Percentiles rank a stretch among this genome's conserved stretches.
Evolutionary conservation across 2,797 vertebrate genomes (phyloP).

Genomic region (Pteronotus mesoamericanus): DNA sequence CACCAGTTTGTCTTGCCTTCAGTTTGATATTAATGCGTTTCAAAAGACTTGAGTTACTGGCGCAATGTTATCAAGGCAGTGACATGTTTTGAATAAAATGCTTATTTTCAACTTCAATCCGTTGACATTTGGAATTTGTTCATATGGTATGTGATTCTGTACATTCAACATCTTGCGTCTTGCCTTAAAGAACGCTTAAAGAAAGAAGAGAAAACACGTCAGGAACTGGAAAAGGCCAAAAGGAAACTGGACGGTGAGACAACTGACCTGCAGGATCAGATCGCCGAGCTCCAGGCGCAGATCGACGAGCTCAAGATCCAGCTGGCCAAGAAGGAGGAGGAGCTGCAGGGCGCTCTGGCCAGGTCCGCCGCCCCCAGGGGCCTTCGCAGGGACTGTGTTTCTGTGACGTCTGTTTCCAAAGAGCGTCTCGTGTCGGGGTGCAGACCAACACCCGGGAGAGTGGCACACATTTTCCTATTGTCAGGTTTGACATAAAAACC

Average conservation of each 20-base stretch:
- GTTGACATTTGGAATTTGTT: not conserved
- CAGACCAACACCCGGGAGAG: too few species aligned
- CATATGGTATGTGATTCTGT: not conserved
- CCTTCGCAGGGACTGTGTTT: accelerated
- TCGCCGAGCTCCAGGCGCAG: slow-evolving; percentile 95
- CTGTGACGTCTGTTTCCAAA: not conserved
- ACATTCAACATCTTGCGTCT: slow-evolving; percentile 9
- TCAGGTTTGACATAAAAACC: not conserved
- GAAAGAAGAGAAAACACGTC: slow-evolving; percentile 97
- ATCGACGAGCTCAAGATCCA: slow-evolving; percentile 96
- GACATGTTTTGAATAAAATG: not conserved
- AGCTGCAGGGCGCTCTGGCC: slow-evolving; percentile 89
- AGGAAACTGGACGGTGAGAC: slow-evolving; percentile 96
- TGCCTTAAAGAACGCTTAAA: slow-evolving; percentile 90
- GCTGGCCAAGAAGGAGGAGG: slow-evolving; percentile 96
- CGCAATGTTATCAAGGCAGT: not conserved
- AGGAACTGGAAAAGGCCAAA: slow-evolving; percentile 97
- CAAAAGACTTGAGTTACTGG: not conserved
- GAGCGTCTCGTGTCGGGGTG: not conserved
- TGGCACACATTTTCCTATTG: accelerated
- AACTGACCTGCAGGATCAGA: slow-evolving; percentile 97
- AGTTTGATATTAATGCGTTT: not conserved
- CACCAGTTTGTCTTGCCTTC: not conserved
- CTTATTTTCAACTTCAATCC: not conserved
- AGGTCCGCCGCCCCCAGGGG: slow-evolving; percentile 71